Evolutionary conservation across 2,888 invertebrate species (phyloP).

Genomic region (Dryococelus australis): DNA sequence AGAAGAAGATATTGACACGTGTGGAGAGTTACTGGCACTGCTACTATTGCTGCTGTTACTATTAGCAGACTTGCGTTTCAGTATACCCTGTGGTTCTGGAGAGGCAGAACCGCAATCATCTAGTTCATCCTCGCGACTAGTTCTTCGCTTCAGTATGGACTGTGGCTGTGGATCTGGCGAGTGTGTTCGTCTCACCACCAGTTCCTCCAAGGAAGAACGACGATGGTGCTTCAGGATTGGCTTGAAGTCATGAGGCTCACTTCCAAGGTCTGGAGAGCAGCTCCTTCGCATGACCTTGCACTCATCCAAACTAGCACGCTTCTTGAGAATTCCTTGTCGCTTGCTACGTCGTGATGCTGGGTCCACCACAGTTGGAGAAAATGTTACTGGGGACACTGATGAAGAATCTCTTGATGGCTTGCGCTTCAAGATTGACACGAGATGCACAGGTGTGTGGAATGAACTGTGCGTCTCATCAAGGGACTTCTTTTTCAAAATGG

Average conservation of each 20-base stretch:
- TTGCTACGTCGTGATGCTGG: conserved; percentile 59
- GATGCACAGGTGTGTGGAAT: conserved; percentile 55
- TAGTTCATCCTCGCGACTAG: conserved; percentile 64
- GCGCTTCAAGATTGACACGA: conserved; percentile 65
- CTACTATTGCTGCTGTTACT: conserved; percentile 61
- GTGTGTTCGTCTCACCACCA: conserved; percentile 65
- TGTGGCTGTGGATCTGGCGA: conserved; percentile 66
- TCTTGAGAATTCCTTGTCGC: conserved; percentile 84
- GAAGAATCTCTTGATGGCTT: conserved; percentile 62
- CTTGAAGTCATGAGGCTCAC: conserved; percentile 61
- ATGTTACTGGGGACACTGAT: conserved; percentile 70
- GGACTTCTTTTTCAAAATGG: conserved; percentile 75
- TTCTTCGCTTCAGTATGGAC: conserved; percentile 74
- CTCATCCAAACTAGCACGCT: conserved; percentile 83
- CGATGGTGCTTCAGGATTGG: conserved; percentile 74
- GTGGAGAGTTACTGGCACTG: conserved; percentile 69
- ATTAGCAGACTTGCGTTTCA: conserved; percentile 72
- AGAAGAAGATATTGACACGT: conserved; percentile 74
- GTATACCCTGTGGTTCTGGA: conserved; percentile 78
- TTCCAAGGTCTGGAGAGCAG: conserved; percentile 70
- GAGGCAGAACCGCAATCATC: conserved; percentile 68
- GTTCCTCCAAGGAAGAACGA: conserved; percentile 74
- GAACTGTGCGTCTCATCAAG: conserved; percentile 58
- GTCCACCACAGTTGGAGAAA: conserved; percentile 78
- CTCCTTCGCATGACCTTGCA: conserved; percentile 74